phyloP scores from a whole-genome alignment of 2,113 vertebrate species.

The Poicephalus gulielmi region DNA sequence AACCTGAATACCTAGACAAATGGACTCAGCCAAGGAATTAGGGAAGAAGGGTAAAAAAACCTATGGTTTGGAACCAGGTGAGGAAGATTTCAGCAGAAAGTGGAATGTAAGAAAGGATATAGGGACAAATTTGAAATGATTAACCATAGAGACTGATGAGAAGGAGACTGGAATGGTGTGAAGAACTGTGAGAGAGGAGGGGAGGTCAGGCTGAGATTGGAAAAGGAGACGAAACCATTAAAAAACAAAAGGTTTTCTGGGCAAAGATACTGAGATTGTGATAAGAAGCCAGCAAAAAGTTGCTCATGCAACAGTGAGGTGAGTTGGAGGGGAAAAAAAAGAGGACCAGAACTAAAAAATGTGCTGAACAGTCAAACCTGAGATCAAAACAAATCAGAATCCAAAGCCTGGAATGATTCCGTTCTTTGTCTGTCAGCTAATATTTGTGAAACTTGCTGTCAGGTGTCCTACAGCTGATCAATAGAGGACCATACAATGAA shows the following conservation, averaged over 20 bases:
- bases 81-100: background rate
- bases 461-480: background rate
- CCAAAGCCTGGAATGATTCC: background rate
- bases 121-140: background rate
- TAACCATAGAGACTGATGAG: background rate
- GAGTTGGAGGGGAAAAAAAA: background rate
- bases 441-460: background rate
- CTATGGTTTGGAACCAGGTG: background rate
- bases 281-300: accelerated
- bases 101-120: background rate
- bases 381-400: background rate
- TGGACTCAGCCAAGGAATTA: background rate
- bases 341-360: background rate
- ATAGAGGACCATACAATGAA: background rate
- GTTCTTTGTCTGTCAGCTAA: background rate
- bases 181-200: background rate
- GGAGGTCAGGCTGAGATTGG: background rate
- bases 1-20: background rate
- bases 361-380: background rate
- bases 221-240: background rate
- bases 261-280: background rate
- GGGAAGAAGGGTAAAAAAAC: background rate
- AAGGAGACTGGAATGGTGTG: background rate
- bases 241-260: background rate
- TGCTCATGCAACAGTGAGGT: background rate